Conservation (phyloP, 2,888 invertebrate species). For the Epinotia bilunana region DNA sequence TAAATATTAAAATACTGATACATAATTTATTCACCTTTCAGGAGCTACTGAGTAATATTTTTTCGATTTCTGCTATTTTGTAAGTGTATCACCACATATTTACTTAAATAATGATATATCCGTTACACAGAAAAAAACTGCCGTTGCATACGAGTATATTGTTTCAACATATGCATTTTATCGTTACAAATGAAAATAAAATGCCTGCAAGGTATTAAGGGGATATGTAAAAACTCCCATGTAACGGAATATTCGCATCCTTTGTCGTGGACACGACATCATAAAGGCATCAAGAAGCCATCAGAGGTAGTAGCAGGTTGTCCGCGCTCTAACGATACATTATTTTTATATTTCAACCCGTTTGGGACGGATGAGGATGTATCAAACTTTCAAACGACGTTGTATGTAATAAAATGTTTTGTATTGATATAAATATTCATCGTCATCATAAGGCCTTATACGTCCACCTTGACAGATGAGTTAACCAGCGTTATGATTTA, state of each 20-base stretch:
- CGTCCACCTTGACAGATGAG: no score
- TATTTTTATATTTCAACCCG: slow-evolving; percentile 59
- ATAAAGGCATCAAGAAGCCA: slow-evolving; percentile 82
- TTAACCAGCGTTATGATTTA: no score
- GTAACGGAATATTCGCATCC: slow-evolving; percentile 64
- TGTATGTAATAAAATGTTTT: neutral
- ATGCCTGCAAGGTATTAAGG: slow-evolving; percentile 34
- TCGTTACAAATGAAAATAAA: no score
- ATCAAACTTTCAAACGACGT: slow-evolving; percentile 16
- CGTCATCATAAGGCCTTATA: no score
- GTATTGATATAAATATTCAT: neutral
- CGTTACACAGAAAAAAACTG: no score
- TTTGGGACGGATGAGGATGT: slow-evolving; percentile 56
- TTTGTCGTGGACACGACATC: slow-evolving; percentile 73
- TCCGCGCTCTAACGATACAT: slow-evolving; percentile 58
- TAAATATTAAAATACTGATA: no score
- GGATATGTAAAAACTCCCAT: slow-evolving; percentile 47
- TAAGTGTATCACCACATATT: no score
- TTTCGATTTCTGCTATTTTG: no score
- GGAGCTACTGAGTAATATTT: no score
- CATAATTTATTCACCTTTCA: no score
- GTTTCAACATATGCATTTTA: neutral
- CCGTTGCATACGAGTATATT: neutral
- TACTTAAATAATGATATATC: no score
- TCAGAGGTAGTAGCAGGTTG: slow-evolving; percentile 76